Base-by-base conservation (phyloP, 2,113 vertebrate species). In the Arenaria interpres region DNA sequence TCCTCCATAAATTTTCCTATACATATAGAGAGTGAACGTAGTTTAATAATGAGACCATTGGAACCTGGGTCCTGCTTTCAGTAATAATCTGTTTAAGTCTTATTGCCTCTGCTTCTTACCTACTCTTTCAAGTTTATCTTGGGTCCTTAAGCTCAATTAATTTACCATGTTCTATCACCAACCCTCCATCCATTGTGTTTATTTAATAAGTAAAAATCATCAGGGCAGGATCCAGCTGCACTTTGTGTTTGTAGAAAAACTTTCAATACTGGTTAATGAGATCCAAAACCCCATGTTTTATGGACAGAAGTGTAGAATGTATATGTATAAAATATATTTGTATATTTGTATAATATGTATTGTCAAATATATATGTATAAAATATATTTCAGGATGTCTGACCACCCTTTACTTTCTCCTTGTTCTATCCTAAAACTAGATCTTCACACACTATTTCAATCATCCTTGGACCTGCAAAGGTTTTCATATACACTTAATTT, bases 221-320 rank as follows among this genome's bases (percentile, higher is more conserved):
- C 41, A 69, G 33, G n/a, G 67, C 33, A 86, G 63, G 89, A 87
- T n/a, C 16, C 45, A 69, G 27, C 9, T 69, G 48, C 22, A 53
- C n/a, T 84, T 76, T 50, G 4, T 62, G 10, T 51, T 79, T 51
- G 37, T 54, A 67, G 24, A 77, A 89, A 56, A 25, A 41, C 28
- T 78, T 86, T 45, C 35, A 63, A 9, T 66, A 13, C 33, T 83
- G 37, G 16, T 46, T 71, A 93, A 81, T 12, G 17, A 71, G 50
- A 71, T 24, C 0, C 0, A 87, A 87, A 59, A 0, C 1, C 6
- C 1, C 1, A 59, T 0, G 0, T 53, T 46, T 81, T 37, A 62
- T 41, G 27, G 17, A 71, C 37, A 84, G 54, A 62, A 79, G 9
- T 10, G 6, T 37, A 88, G 24, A 43, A 43, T 43, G 41, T 43